Percentiles rank a stretch among this genome's conserved stretches.
Evolutionary conservation across 2,113 vertebrate genomes (phyloP).

Genomic region (Cebus imitator): DNA sequence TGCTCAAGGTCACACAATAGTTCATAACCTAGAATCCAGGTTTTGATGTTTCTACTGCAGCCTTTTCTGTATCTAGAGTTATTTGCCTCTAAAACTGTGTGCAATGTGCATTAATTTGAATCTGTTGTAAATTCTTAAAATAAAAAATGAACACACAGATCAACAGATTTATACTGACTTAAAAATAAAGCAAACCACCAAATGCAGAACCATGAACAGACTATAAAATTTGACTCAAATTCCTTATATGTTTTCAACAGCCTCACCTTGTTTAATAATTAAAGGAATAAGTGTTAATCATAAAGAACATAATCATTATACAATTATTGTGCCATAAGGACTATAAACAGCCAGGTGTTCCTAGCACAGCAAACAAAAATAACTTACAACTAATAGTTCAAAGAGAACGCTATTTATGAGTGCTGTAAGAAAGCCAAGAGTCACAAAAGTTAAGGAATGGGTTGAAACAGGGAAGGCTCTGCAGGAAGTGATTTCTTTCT

Average conservation of each 20-base stretch:
- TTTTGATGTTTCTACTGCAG: neutral
- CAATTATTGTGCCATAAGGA: constrained; percentile 51
- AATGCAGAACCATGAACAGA: constrained; percentile 43
- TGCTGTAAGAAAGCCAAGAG: neutral
- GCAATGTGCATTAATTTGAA: neutral
- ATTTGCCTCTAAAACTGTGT: constrained; percentile 12
- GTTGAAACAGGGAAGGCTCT: neutral
- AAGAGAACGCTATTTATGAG: neutral
- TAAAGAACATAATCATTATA: constrained; percentile 40
- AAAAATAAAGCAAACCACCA: constrained; percentile 54
- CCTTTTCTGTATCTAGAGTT: constrained; percentile 28
- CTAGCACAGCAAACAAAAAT: constrained; percentile 15
- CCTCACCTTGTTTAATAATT: constrained; percentile 56
- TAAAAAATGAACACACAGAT: constrained; percentile 56
- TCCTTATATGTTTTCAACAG: constrained; percentile 63
- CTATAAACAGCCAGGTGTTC: constrained; percentile 59
- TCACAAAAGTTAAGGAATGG: neutral
- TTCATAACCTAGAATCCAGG: neutral
- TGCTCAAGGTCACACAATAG: neutral
- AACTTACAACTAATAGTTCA: neutral
- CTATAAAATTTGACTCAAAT: constrained; percentile 58
- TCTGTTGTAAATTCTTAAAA: constrained; percentile 55
- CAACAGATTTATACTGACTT: constrained; percentile 42
- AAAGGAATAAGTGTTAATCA: constrained; percentile 53
- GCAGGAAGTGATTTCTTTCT: neutral